Conservation (phyloP, 92 coral and sea anemone species). For the Metridium senile region DNA sequence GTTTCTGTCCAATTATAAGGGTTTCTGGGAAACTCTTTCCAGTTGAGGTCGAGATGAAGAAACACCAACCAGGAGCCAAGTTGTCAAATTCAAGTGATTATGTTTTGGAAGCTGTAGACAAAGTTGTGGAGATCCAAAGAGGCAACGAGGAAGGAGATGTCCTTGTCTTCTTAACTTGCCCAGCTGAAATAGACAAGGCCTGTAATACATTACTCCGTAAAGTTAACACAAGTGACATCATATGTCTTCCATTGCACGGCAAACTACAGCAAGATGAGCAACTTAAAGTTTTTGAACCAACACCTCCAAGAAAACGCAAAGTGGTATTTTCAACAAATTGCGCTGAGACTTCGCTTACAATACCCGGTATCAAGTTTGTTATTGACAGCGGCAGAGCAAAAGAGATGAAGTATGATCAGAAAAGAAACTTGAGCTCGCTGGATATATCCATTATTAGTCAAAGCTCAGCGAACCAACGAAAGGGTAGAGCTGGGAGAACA, state of each 20-base stretch:
- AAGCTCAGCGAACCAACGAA: constrained; percentile 95
- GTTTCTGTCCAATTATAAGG: constrained; percentile 71
- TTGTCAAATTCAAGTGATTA: constrained; percentile 44
- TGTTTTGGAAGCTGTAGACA: constrained; percentile 62
- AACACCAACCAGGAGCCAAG: constrained; percentile 7
- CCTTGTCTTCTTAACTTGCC: constrained; percentile 89
- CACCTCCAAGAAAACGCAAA: constrained; percentile 71
- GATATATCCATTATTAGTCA: constrained; percentile 78
- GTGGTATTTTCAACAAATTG: constrained; percentile 93
- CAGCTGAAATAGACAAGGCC: constrained; percentile 87
- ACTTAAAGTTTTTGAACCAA: constrained; percentile 59
- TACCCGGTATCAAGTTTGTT: constrained; percentile 89
- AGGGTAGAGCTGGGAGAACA: constrained; percentile 94
- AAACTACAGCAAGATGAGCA: constrained; percentile 92
- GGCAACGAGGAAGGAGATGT: constrained; percentile 72
- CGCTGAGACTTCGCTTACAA: constrained; percentile 96
- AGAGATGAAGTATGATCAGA: constrained; percentile 86
- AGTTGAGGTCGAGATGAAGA: constrained; percentile 71
- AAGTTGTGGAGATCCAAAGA: constrained; percentile 68
- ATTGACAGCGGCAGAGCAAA: constrained; percentile 95
- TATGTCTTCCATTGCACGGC: constrained; percentile 92
- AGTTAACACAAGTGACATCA: constrained; percentile 26
- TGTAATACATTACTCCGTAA: constrained; percentile 52
- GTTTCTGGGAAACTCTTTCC: constrained; percentile 94
- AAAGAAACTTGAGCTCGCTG: constrained; percentile 82